Base-by-base conservation (phyloP, 2,113 vertebrate species). In the Vanacampus margaritifer region DNA sequence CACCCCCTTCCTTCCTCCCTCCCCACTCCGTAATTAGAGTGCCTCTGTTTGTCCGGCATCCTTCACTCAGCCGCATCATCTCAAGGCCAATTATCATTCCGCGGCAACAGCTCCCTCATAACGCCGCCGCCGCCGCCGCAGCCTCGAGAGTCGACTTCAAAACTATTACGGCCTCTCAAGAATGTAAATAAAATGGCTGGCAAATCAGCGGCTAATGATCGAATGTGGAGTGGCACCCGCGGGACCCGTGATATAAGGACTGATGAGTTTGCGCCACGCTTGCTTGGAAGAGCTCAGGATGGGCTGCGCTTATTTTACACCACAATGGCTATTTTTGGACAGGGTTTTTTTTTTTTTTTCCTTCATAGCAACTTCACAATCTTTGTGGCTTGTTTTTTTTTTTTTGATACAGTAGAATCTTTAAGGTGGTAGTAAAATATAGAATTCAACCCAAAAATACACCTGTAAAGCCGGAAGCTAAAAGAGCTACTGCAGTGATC, bases 11-110 rank as follows among this genome's bases (percentile, higher is more conserved):
- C 36, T 24, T 2, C 59, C n/a, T 24, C 89, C 90, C 89, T 90
- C 85, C 84, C 85, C 88, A 89, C 87, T 86, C 75, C 81, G 71
- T 92, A 92, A 92, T 92, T 93, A 92, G 86, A 84, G 86, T 81
- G 64, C 76, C 84, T 87, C 79, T 89, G 90, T 89, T 91, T 90
- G 88, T 89, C 89, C 88, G 75, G 88, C 69, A 85, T 85, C 83
- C 72, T 83, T 84, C 84, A 82, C 80, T 80, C 80, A 87, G 76
- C 81, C 80, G 74, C 86, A 89, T 91, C 86, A 89, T 91, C 85
- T 88, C 84, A 82, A 77, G 81, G 84, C 88, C 87, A 89, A 90
- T 92, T 92, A 90, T 84, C 86, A 87, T 90, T 82, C 87, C 73
- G 16, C 28, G 6, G 79, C 84, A 57, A 78, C 54, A 67, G 74